Evolutionary conservation across 2,113 vertebrate genomes (phyloP).

Genomic region (Tonatia bakeri): DNA sequence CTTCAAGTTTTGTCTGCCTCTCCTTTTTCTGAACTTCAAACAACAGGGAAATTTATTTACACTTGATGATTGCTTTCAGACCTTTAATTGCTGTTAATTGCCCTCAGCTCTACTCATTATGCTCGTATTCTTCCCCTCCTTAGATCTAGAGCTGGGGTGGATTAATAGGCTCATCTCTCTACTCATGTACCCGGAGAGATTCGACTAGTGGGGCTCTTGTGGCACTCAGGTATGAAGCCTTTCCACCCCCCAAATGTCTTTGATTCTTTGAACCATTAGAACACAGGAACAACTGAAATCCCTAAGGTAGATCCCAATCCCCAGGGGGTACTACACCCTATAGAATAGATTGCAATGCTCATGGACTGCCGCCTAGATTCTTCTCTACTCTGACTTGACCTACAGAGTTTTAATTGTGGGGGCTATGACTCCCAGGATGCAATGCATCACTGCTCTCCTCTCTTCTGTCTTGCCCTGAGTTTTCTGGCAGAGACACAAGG

Average conservation of each 20-base stretch:
- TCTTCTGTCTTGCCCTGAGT: neutral
- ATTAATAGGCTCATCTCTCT: neutral
- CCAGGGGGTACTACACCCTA: neutral
- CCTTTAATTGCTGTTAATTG: neutral
- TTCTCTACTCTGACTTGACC: neutral
- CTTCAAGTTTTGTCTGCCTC: neutral
- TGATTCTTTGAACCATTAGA: neutral
- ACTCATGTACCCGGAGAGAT: neutral
- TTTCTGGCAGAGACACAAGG: neutral
- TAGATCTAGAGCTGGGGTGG: neutral
- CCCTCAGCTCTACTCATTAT: neutral
- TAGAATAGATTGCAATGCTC: neutral
- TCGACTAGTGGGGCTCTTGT: neutral
- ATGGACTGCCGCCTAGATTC: neutral
- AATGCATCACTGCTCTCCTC: neutral
- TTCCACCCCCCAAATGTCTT: neutral
- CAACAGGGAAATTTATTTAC: neutral
- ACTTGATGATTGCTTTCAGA: neutral
- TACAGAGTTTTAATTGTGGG: neutral
- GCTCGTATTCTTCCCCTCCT: neutral
- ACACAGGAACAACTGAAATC: neutral
- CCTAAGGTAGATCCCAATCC: neutral
- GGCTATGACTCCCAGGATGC: neutral
- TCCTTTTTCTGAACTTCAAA: constrained; percentile 15
- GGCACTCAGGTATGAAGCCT: neutral